A percentile compares a stretch with the other conserved stretches of the same genome.
phyloP scores from a whole-genome alignment of 1,140 invertebrate species.

The Homarus americanus region DNA sequence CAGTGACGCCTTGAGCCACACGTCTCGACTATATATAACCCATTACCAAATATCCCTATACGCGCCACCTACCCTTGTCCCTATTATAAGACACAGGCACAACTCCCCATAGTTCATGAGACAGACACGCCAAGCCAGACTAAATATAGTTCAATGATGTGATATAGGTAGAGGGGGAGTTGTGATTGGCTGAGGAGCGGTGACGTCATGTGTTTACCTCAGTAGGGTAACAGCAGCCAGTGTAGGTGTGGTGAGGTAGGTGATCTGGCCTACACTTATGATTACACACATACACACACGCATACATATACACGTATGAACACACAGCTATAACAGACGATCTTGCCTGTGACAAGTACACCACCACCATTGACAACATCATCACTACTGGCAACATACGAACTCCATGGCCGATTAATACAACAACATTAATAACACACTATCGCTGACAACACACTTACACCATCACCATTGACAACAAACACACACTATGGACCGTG shows the following conservation, averaged over 20 bases:
- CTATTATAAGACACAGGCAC: neutral
- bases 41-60: neutral
- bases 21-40: neutral
- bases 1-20: too few relatives aligned
- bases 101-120: neutral
- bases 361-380: too few relatives aligned
- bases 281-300: neutral
- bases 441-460: too few relatives aligned
- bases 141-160: neutral
- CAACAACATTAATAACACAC: too few relatives aligned
- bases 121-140: neutral
- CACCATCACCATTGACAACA: too few relatives aligned
- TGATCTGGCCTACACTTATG: neutral
- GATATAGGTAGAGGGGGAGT: neutral
- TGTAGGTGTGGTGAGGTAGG: neutral
- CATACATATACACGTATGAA: neutral
- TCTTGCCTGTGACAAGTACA: too few relatives aligned
- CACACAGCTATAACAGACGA: neutral
- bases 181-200: neutral
- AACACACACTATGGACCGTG: too few relatives aligned
- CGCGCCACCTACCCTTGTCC: neutral
- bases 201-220: conserved; percentile 10
- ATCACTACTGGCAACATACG: too few relatives aligned
- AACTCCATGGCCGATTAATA: too few relatives aligned
- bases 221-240: neutral